A percentile compares a stretch with the other conserved stretches of the same genome.
Evolutionary conservation across 2,888 invertebrate genomes (phyloP).

Genomic region (Gnatocerus cornutus): DNA sequence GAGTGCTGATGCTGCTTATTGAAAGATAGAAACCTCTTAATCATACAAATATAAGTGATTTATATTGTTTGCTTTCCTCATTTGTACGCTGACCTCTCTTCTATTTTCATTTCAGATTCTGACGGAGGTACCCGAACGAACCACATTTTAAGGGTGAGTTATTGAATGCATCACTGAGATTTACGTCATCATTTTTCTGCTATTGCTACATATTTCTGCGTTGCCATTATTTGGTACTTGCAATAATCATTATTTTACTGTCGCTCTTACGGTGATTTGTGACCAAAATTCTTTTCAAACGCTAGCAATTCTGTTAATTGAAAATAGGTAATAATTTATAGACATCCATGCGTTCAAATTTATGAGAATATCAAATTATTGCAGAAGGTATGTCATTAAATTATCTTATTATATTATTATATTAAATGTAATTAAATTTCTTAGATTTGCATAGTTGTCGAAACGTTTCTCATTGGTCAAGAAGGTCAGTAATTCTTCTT

Average conservation of each 20-base stretch:
- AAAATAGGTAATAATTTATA: no score
- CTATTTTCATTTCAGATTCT: slow-evolving; percentile 39
- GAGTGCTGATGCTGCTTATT: slow-evolving; percentile 12
- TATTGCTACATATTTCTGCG: slow-evolving; percentile 10
- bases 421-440: no score
- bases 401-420: no score
- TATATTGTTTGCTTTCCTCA: slow-evolving; percentile 21
- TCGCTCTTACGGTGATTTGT: no score
- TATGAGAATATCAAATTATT: not conserved
- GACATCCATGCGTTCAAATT: not conserved
- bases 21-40: slow-evolving; percentile 39
- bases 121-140: slow-evolving; percentile 37
- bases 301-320: no score
- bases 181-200: slow-evolving; percentile 10
- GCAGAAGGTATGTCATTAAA: no score
- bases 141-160: slow-evolving; percentile 36
- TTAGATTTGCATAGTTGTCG: no score
- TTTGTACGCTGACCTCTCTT: slow-evolving; percentile 28
- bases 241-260: not conserved
- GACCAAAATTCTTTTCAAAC: no score
- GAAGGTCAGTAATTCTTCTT: no score
- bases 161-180: slow-evolving; percentile 17
- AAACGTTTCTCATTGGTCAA: no score
- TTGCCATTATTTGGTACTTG: not conserved
- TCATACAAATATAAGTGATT: slow-evolving; percentile 32